These are phyloP conservation scores for Bombus affinis DNA, from an alignment of 1,140 invertebrate genomes.

Conservation along the genomic window DNA sequence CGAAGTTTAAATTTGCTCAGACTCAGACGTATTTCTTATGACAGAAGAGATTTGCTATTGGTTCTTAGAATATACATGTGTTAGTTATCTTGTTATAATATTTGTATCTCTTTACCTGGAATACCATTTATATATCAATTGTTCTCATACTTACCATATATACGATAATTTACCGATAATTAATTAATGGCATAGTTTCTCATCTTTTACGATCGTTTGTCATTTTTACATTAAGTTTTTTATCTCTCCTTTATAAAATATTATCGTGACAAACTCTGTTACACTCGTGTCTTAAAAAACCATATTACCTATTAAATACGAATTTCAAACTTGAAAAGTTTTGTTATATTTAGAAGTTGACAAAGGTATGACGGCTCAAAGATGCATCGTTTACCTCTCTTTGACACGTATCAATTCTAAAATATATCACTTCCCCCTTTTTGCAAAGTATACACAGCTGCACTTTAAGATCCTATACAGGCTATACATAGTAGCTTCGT, in stretches of 20 bases:
- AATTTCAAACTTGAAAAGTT: not conserved
- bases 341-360: too few relatives aligned
- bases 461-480: slow-evolving; percentile 36
- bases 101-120: not conserved
- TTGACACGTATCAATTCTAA: slow-evolving; percentile 1
- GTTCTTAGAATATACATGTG: not conserved
- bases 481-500: slow-evolving; percentile 31
- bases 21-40: slow-evolving; percentile 25
- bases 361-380: not conserved
- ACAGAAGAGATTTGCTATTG: not conserved
- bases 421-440: slow-evolving; percentile 37
- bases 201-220: not conserved
- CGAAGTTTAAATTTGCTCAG: slow-evolving; percentile 33
- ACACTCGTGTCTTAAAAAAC: not conserved
- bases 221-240: not conserved
- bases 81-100: slow-evolving; percentile 32
- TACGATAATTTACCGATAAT: not conserved
- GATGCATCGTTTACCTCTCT: not conserved
- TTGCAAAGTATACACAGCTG: slow-evolving; percentile 42
- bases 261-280: not conserved
- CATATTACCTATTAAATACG: not conserved
- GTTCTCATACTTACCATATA: not conserved
- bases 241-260: not conserved
- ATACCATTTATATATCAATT: not conserved
- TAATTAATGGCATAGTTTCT: not conserved